Conservation (phyloP, 2,797 vertebrate species). For the Molossus alvarezi region DNA sequence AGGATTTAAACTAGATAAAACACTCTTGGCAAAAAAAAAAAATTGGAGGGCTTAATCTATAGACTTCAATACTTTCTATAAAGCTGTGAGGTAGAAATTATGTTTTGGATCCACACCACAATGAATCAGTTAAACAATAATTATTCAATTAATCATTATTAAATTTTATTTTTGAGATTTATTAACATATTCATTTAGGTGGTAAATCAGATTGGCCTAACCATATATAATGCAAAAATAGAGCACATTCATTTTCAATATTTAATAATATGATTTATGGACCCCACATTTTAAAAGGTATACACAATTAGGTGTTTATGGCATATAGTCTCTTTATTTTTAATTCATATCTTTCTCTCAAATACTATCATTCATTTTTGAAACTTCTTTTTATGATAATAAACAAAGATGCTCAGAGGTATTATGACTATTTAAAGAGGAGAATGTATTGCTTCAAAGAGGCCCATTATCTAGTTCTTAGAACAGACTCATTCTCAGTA, state of each 20-base stretch:
- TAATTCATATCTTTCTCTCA: slow-evolving; percentile 60
- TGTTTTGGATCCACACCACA: slow-evolving; percentile 34
- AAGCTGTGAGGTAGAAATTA: neutral
- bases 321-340: slow-evolving; percentile 44
- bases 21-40: neutral
- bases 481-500: slow-evolving; percentile 40
- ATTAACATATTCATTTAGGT: slow-evolving; percentile 51
- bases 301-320: neutral
- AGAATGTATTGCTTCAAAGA: slow-evolving; percentile 70
- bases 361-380: slow-evolving; percentile 77
- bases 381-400: slow-evolving; percentile 59
- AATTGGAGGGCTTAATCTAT: neutral
- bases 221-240: neutral
- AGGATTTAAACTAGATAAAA: neutral
- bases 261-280: slow-evolving; percentile 60
- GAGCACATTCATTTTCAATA: slow-evolving; percentile 69
- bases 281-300: slow-evolving; percentile 37
- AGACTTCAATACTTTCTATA: neutral
- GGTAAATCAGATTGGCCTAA: slow-evolving; percentile 49
- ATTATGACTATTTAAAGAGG: slow-evolving; percentile 83
- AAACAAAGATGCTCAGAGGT: slow-evolving; percentile 69
- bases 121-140: slow-evolving; percentile 46
- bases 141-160: slow-evolving; percentile 62
- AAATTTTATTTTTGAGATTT: slow-evolving; percentile 53
- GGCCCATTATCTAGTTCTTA: slow-evolving; percentile 64